phyloP scores from a whole-genome alignment of 2,113 vertebrate genomes.

The human region GRCh38 chr5:83891001-83891500 shows the following conservation, averaged over 20 bases:
- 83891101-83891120: background rate
- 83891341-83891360: background rate
- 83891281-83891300: background rate
- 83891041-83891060: background rate
- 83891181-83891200: background rate
- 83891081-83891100: background rate
- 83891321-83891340: background rate
- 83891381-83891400: background rate
- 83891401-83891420: constrained; percentile 5
- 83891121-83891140: background rate
- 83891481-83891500: background rate
- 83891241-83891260: background rate
- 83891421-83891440: background rate
- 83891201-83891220: background rate
- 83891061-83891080: background rate
- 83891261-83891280: background rate
- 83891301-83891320: background rate
- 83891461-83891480: background rate
- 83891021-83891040: background rate
- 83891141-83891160: too few species aligned
- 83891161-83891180: background rate
- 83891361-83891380: background rate
- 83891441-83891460: background rate
- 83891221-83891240: background rate
- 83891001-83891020: constrained; percentile 18